Evolutionary conservation across 2,888 invertebrate genomes (phyloP).

Genomic region (Leucoma salicis): DNA sequence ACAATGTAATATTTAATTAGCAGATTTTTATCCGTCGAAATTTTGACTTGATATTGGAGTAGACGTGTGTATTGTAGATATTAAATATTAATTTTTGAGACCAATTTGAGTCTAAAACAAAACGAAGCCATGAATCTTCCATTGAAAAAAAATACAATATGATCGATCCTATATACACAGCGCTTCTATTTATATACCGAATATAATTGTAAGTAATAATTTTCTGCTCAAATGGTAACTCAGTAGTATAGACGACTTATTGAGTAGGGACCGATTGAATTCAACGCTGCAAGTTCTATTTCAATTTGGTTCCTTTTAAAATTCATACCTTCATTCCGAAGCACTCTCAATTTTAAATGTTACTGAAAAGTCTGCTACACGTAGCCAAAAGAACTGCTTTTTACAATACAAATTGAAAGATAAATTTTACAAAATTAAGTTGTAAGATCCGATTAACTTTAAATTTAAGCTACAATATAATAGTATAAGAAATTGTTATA

Average conservation of each 20-base stretch:
- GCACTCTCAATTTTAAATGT: slow-evolving; percentile 20
- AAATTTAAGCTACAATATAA: too few relatives aligned
- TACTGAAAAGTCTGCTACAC: slow-evolving; percentile 10
- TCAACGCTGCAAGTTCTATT: slow-evolving; percentile 25
- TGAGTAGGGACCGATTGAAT: slow-evolving; percentile 21
- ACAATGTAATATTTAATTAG: too few relatives aligned
- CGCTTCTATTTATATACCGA: not conserved
- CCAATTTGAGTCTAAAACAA: too few relatives aligned
- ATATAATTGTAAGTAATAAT: not conserved
- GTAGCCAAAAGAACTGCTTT: slow-evolving; percentile 14
- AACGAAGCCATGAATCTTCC: too few relatives aligned
- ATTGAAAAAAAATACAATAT: too few relatives aligned
- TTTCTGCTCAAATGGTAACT: not conserved
- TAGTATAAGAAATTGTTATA: too few relatives aligned
- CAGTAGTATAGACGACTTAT: slow-evolving; percentile 13
- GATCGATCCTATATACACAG: too few relatives aligned
- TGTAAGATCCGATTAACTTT: not conserved
- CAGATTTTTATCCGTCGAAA: too few relatives aligned
- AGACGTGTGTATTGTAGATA: too few relatives aligned
- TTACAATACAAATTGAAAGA: slow-evolving; percentile 3
- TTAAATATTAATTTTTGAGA: too few relatives aligned
- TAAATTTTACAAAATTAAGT: not conserved
- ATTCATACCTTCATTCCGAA: slow-evolving; percentile 39
- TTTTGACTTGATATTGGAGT: too few relatives aligned
- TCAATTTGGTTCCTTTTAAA: slow-evolving; percentile 45